Conservation (phyloP, 2,888 invertebrate species). For the Drosophila helvetica region DNA sequence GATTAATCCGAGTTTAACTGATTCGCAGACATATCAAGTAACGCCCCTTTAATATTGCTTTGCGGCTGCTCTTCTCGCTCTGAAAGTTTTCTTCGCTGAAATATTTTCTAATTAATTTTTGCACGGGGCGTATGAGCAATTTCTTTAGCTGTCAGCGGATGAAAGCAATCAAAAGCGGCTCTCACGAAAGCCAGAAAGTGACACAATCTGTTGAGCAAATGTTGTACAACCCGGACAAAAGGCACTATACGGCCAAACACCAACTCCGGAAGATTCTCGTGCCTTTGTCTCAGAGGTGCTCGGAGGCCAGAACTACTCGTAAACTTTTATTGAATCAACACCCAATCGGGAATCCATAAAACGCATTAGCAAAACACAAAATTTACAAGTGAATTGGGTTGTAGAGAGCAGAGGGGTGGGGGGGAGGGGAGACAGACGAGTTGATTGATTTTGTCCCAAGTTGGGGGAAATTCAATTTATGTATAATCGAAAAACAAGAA, state of each 20-base stretch:
- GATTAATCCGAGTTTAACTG: conserved; percentile 43
- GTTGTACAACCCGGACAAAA: conserved; percentile 30
- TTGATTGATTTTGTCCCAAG: conserved; percentile 65
- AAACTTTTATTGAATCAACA: conserved; percentile 50
- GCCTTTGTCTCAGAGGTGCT: conserved; percentile 29
- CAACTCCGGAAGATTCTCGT: not conserved
- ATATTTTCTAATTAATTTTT: conserved; percentile 57
- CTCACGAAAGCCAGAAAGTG: conserved; percentile 6
- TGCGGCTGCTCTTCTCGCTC: conserved; percentile 15
- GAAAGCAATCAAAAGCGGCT: conserved; percentile 18
- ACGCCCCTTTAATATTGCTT: conserved; percentile 35
- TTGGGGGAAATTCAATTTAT: conserved; percentile 68
- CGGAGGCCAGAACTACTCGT: conserved; percentile 15
- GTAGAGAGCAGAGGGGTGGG: not conserved
- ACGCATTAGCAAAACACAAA: conserved; percentile 52
- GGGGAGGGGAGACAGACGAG: conserved; percentile 20
- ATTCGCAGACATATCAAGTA: conserved; percentile 48
- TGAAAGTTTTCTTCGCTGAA: conserved; percentile 15
- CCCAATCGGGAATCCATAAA: conserved; percentile 54
- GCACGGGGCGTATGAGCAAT: conserved; percentile 52
- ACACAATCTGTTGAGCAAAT: conserved; percentile 30
- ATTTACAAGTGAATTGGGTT: conserved; percentile 46
- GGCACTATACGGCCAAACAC: not conserved
- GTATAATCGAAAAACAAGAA: conserved; percentile 51
- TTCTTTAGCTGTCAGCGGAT: conserved; percentile 40